Evolutionary conservation across 2,888 invertebrate genomes (phyloP).

Genomic region (Stenchaetothrips biformis): DNA sequence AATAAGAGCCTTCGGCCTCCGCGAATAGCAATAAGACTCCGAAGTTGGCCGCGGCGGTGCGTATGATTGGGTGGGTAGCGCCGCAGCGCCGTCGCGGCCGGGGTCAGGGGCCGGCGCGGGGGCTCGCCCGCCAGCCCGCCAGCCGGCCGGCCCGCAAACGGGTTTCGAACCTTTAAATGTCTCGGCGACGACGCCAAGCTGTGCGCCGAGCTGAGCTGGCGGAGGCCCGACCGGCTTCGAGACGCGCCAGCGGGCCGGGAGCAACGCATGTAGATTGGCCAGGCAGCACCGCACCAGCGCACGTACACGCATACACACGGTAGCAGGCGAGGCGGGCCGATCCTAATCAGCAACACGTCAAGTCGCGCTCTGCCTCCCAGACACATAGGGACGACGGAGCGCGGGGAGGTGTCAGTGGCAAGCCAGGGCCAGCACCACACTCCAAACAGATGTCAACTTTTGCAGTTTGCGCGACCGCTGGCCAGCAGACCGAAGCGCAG

Average conservation of each 20-base stretch:
- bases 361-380: neutral
- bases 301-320: neutral
- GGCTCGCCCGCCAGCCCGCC: neutral
- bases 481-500: too few species aligned
- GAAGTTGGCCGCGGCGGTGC: neutral
- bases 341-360: neutral
- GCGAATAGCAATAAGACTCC: neutral
- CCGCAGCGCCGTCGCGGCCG: neutral
- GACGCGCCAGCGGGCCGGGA: too few species aligned
- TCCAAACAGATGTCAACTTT: neutral
- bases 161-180: neutral
- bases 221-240: too few species aligned
- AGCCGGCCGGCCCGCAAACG: neutral
- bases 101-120: neutral
- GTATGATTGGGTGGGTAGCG: neutral
- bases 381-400: neutral
- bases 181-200: too few species aligned
- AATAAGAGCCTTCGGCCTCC: conserved; percentile 31
- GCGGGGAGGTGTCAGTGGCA: neutral
- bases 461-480: too few species aligned
- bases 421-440: neutral
- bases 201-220: too few species aligned
- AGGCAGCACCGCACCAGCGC: neutral
- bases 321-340: neutral
- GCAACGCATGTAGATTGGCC: too few species aligned